These are phyloP conservation scores for Chironomus tepperi DNA, from an alignment of 1,140 invertebrate species.

Conservation along the genomic window DNA sequence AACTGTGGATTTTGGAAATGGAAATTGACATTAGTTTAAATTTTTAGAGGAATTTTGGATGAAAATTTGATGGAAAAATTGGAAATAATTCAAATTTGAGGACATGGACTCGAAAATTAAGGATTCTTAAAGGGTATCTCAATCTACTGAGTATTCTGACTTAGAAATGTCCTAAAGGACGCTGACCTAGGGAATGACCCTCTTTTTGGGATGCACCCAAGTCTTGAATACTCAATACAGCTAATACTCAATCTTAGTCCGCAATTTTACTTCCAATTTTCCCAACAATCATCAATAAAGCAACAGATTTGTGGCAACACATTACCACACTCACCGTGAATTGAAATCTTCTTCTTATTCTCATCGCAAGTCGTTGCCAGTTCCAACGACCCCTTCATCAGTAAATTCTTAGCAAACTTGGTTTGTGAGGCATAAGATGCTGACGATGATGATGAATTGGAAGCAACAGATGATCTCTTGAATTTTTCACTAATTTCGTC, in stretches of 20 bases:
- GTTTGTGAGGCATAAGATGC: slow-evolving; percentile 21
- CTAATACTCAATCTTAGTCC: too few relatives aligned
- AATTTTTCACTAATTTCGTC: slow-evolving; percentile 30
- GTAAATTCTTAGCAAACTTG: neutral
- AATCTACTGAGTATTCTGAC: too few relatives aligned
- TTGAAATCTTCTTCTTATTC: slow-evolving; percentile 33
- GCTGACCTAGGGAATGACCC: too few relatives aligned
- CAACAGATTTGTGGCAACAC: neutral
- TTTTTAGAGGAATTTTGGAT: neutral
- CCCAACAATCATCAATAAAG: neutral
- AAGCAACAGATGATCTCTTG: slow-evolving; percentile 35
- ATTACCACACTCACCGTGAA: slow-evolving; percentile 37
- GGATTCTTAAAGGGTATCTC: too few relatives aligned
- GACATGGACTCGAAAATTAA: too few relatives aligned
- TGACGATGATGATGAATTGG: slow-evolving; percentile 25
- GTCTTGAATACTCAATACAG: too few relatives aligned
- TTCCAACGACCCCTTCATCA: slow-evolving; percentile 32
- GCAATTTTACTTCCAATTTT: neutral
- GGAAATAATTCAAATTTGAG: too few relatives aligned
- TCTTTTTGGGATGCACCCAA: too few relatives aligned
- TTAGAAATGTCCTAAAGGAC: too few relatives aligned
- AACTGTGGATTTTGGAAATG: neutral
- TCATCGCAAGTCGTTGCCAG: slow-evolving; percentile 31
- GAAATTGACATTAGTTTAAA: slow-evolving; percentile 14
- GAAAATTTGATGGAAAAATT: neutral